phyloP scores from a whole-genome alignment of 2,113 vertebrate genomes.

The Nothoprocta pentlandii region DNA sequence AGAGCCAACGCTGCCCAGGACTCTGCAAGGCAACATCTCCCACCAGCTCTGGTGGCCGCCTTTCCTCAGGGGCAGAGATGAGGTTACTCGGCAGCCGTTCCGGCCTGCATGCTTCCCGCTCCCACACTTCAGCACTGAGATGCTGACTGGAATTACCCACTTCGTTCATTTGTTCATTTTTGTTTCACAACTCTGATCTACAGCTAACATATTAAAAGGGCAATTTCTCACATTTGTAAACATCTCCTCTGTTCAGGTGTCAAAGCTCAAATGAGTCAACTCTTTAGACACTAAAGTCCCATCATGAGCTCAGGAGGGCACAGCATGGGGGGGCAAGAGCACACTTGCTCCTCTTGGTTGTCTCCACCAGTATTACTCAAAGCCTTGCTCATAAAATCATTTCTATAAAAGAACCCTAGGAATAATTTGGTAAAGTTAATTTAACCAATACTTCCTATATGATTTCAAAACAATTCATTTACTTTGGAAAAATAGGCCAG shows the following conservation, averaged over 20 bases:
- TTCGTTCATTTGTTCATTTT: not conserved
- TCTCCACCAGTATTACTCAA: not conserved
- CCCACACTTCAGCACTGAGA: not conserved
- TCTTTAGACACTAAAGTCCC: not conserved
- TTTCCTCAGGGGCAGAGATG: not conserved
- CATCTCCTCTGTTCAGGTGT: not conserved
- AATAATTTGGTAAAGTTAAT: not conserved
- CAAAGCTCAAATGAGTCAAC: not conserved
- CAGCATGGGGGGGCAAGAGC: not conserved
- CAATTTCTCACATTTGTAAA: not conserved
- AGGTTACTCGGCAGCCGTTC: not conserved
- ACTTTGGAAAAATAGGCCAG: not conserved
- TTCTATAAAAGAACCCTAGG: not conserved
- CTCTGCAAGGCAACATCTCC: not conserved
- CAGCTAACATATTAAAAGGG: not conserved
- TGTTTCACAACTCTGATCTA: not conserved
- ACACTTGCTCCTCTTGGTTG: not conserved
- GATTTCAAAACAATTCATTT: not conserved
- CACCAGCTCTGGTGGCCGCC: not conserved
- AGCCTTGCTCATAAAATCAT: not conserved
- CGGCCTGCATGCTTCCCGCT: not conserved
- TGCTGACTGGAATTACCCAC: not conserved
- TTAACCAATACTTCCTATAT: not conserved
- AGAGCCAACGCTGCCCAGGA: not conserved
- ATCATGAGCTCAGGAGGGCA: not conserved